Percentiles rank a stretch among this genome's conserved stretches.
Conservation (phyloP, 1,140 invertebrate genomes). For the Phymastichus coffea region DNA sequence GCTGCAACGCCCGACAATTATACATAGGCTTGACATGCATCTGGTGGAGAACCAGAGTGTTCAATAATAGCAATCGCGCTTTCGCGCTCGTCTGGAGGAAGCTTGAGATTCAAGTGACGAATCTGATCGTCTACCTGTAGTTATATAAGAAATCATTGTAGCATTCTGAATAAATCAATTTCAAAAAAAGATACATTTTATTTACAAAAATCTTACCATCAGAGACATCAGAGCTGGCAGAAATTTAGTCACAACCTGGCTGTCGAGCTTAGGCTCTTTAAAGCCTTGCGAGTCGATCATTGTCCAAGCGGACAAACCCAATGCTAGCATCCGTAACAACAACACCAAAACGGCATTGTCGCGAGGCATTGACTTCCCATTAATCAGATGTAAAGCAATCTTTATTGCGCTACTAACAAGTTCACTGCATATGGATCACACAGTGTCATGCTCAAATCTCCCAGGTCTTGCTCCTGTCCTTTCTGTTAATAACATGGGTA, state of each 20-base stretch:
- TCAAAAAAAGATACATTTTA: too few species aligned
- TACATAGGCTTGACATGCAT: constrained; percentile 88
- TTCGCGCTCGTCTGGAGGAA: constrained; percentile 89
- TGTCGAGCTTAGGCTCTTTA: constrained; percentile 92
- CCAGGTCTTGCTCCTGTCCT: constrained; percentile 92
- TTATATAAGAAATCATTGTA: too few species aligned
- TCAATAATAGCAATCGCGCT: constrained; percentile 93
- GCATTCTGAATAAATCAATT: too few species aligned
- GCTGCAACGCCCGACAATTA: constrained; percentile 88
- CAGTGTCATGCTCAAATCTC: constrained; percentile 95
- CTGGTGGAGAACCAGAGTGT: constrained; percentile 89
- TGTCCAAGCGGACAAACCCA: constrained; percentile 92
- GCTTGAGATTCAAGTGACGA: constrained; percentile 77
- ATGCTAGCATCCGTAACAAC: constrained; percentile 87
- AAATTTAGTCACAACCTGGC: constrained; percentile 92
- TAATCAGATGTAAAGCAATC: constrained; percentile 88
- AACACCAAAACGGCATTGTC: constrained; percentile 90
- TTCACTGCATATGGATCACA: constrained; percentile 97
- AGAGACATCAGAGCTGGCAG: constrained; percentile 90
- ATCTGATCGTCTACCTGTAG: constrained; percentile 99
- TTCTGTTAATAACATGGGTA: too few species aligned
- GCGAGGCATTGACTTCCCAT: constrained; percentile 82
- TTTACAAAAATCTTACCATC: too few species aligned
- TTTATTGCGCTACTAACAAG: constrained; percentile 92
- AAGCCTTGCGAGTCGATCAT: constrained; percentile 97